These are phyloP conservation scores for Merodon equestris DNA, from an alignment of 2,888 invertebrate genomes.

Conservation along the genomic window DNA sequence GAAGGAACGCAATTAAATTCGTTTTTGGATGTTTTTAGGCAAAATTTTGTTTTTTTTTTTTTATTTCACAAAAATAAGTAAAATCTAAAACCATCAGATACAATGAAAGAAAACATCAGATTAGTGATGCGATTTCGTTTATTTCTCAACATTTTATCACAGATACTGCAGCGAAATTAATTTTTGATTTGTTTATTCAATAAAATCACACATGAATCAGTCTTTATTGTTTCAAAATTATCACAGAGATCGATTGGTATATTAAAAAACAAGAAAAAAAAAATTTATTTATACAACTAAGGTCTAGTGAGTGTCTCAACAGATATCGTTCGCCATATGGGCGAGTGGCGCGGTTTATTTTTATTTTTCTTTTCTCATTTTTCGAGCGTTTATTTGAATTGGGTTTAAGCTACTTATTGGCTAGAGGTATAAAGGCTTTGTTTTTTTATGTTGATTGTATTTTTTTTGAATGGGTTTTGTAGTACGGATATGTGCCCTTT, in stretches of 20 bases:
- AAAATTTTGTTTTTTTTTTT: conserved; percentile 44
- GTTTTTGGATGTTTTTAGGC: conserved; percentile 17
- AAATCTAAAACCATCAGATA: conserved; percentile 22
- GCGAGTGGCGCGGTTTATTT: background rate
- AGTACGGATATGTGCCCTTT: conserved; percentile 28
- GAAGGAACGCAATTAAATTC: no score
- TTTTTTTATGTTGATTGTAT: conserved; percentile 22
- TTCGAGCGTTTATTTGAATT: conserved; percentile 26
- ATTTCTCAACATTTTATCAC: conserved; percentile 29
- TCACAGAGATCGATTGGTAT: conserved; percentile 40
- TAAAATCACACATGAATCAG: conserved; percentile 45
- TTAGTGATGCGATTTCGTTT: conserved; percentile 30
- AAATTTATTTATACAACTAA: background rate
- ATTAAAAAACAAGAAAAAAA: conserved; percentile 26
- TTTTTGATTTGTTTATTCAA: conserved; percentile 43
- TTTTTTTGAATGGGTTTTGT: conserved; percentile 28
- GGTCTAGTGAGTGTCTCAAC: no score
- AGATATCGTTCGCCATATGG: no score
- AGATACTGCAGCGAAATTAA: conserved; percentile 7
- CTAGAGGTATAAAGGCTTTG: conserved; percentile 48
- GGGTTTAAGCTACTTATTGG: conserved; percentile 39
- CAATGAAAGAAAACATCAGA: background rate
- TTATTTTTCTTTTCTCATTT: conserved; percentile 17
- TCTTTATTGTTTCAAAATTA: conserved; percentile 62
- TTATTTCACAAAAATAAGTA: conserved; percentile 59